A percentile compares a stretch with the other conserved stretches of the same genome.
Evolutionary conservation across 1,140 invertebrate genomes (phyloP).

Genomic region (Pachypeltis micranthus): DNA sequence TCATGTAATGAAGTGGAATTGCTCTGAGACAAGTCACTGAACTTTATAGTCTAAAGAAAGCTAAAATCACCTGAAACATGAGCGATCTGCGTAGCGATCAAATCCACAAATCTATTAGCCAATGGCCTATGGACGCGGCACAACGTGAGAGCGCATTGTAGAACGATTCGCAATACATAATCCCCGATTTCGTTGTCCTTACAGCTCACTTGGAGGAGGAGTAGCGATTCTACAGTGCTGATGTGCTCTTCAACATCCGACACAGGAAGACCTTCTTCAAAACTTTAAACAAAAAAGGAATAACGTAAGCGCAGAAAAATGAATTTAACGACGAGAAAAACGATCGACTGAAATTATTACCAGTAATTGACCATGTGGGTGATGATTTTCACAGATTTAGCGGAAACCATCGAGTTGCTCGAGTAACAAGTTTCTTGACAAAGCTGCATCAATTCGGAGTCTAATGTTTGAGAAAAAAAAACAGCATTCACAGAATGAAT

Average conservation of each 20-base stretch:
- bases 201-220: constrained; percentile 43
- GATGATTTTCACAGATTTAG: constrained; percentile 54
- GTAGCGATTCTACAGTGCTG: constrained; percentile 53
- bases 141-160: constrained; percentile 57
- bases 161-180: constrained; percentile 41
- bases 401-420: constrained; percentile 47
- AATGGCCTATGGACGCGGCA: constrained; percentile 47
- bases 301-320: too few relatives aligned
- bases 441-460: constrained; percentile 40
- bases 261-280: constrained; percentile 49
- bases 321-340: too few relatives aligned
- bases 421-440: constrained; percentile 46
- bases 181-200: constrained; percentile 18
- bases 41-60: too few relatives aligned
- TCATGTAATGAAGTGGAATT: too few relatives aligned
- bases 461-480: constrained; percentile 27
- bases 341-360: too few relatives aligned
- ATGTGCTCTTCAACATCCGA: constrained; percentile 40
- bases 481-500: too few relatives aligned
- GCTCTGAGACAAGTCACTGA: too few relatives aligned
- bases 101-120: constrained; percentile 49
- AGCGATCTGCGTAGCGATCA: constrained; percentile 33
- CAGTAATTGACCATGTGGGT: constrained; percentile 54
- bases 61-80: constrained; percentile 18
- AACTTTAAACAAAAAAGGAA: constrained; percentile 36